Base-by-base conservation (phyloP, 2,797 vertebrate species). In the Dendrocincla tyrannina region DNA sequence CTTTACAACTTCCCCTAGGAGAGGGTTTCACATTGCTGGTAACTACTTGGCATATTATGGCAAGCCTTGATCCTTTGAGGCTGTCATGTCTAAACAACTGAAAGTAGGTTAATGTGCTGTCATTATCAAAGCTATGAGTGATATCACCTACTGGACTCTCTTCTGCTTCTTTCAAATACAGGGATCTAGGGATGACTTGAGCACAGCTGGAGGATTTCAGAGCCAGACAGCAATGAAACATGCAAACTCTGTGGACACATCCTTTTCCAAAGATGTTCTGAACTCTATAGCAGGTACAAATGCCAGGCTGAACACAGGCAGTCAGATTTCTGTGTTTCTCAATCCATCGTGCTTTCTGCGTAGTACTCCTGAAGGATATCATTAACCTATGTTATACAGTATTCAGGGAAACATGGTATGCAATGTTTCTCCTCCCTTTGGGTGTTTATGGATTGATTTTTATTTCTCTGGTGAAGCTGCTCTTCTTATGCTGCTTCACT, bases 251-350 rank as follows among this genome's bases (percentile, higher is more conserved):
- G 98, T 99, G 94, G 99, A 99, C 89, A 99, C 99, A 2, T 99
- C 99, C 42, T 99, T 99, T 96, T 99, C 99, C 96, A 99, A 99
- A 98, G 99, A 99, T 97, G 99, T 99, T 60, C 98, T 99, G 89
- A 99, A 99, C 98, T 99, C 99, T 63, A 99, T 99, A 97, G 99
- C 99, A 99, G 99, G 99, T 99, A 98, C 47, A 83, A 80, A 55
- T 49, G 28, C 27, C 66, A 49, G 55, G 78, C 25, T 32, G 25
- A 96, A 59, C 39, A 42, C 3, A 3, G 33, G 62, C 30, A 78
- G 78, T 69, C 74, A 52, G n/a, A 92, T 81, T 37, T 92, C 30
- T 88, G 35, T 94, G 89, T 90, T 13, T 91, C 89, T 95, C 85
- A 67, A 19, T 90, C 78, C 93, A 92, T 59, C n/a, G 60, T 97